These are phyloP conservation scores for Pristis pectinata DNA, from an alignment of 2,797 vertebrate species.

Conservation along the genomic window DNA sequence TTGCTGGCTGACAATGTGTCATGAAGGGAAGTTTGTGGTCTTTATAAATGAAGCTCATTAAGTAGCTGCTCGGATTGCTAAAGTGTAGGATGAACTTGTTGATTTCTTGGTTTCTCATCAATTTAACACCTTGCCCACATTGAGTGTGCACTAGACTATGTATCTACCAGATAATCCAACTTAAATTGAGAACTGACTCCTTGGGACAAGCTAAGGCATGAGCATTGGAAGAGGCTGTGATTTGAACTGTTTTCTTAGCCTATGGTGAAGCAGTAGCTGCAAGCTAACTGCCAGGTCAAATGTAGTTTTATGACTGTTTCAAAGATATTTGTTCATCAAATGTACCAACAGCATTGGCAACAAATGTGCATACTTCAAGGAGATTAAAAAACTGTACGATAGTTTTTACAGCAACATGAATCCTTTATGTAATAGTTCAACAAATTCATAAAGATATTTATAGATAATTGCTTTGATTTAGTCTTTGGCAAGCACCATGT, in stretches of 20 bases:
- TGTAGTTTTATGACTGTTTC: neutral
- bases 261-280: neutral
- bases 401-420: neutral
- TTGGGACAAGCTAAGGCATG: neutral
- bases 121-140: neutral
- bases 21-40: neutral
- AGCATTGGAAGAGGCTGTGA: neutral
- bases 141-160: neutral
- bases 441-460: neutral
- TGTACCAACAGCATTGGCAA: neutral
- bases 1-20: neutral
- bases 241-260: neutral
- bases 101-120: neutral
- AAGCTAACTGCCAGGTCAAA: neutral
- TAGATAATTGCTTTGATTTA: neutral
- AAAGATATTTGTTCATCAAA: neutral
- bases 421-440: neutral
- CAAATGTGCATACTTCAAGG: neutral
- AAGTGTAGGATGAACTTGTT: neutral
- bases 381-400: neutral
- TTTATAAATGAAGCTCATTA: neutral
- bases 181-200: neutral
- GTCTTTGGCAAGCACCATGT: neutral
- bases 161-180: neutral
- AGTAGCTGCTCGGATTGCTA: neutral